Evolutionary conservation across 2,113 vertebrate genomes (phyloP).

Genomic region (Pica pica): DNA sequence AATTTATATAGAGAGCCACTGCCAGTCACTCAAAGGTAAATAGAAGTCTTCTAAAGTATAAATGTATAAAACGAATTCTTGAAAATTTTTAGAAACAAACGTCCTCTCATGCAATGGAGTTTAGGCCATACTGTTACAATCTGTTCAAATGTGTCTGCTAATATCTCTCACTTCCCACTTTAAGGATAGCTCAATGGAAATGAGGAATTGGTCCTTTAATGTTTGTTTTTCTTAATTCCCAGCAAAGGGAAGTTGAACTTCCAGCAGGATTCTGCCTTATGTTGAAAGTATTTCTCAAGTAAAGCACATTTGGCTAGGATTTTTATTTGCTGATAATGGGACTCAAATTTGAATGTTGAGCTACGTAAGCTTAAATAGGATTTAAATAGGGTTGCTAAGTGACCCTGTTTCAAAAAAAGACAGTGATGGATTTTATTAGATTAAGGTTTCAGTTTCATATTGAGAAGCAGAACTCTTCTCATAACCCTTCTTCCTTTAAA

Average conservation of each 20-base stretch:
- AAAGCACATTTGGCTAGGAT: not conserved
- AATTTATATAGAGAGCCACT: constrained; percentile 83
- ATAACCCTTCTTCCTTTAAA: not conserved
- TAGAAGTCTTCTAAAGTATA: not conserved
- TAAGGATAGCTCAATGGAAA: not conserved
- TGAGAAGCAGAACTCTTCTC: not conserved
- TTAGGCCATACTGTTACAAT: not conserved
- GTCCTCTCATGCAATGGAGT: not conserved
- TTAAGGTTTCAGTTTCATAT: not conserved
- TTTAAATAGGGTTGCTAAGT: not conserved
- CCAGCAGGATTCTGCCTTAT: not conserved
- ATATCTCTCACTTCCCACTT: not conserved
- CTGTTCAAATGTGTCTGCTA: not conserved
- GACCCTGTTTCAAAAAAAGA: not conserved
- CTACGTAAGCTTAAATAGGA: not conserved
- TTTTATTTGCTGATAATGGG: not conserved
- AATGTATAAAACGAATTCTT: not conserved
- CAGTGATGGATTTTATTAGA: not conserved
- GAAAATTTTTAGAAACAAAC: not conserved
- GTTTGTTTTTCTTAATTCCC: not conserved
- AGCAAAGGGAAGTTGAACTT: not conserved
- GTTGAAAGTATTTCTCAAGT: not conserved
- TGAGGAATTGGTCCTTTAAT: not conserved
- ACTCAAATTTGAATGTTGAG: not conserved
- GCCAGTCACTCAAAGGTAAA: constrained; percentile 82